Evolutionary conservation across 2,888 invertebrate species (phyloP).

Genomic region (Pelosia muscerda): DNA sequence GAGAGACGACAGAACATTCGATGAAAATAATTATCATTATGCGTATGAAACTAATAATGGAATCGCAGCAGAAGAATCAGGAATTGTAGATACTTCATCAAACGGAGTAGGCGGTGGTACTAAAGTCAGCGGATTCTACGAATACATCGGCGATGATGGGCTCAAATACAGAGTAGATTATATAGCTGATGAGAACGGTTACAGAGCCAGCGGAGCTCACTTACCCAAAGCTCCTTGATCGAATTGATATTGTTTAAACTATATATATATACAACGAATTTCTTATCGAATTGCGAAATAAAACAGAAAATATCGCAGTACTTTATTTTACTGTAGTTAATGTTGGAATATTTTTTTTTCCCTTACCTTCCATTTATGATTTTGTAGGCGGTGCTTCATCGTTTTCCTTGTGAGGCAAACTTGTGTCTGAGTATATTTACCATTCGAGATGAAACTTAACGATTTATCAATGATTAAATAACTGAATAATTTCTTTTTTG

Average conservation of each 20-base stretch:
- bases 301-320: slow-evolving; percentile 29
- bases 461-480: slow-evolving; percentile 23
- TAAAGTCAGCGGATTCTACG: slow-evolving; percentile 88
- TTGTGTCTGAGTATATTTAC: slow-evolving; percentile 27
- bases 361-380: slow-evolving; percentile 47
- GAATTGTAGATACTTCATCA: slow-evolving; percentile 84
- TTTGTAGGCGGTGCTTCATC: slow-evolving; percentile 36
- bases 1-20: slow-evolving; percentile 82
- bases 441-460: slow-evolving; percentile 15
- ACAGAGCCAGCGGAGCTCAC: slow-evolving; percentile 85
- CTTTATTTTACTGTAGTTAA: slow-evolving; percentile 37
- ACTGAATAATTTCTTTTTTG: neutral
- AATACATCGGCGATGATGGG: slow-evolving; percentile 89
- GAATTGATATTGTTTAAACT: slow-evolving; percentile 30
- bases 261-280: slow-evolving; percentile 28
- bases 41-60: slow-evolving; percentile 89
- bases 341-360: slow-evolving; percentile 42
- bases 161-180: slow-evolving; percentile 86
- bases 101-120: slow-evolving; percentile 84
- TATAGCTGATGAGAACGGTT: slow-evolving; percentile 88
- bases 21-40: slow-evolving; percentile 87
- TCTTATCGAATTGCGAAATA: slow-evolving; percentile 35
- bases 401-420: slow-evolving; percentile 26
- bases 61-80: slow-evolving; percentile 88
- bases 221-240: slow-evolving; percentile 64